A percentile compares a stretch with the other conserved stretches of the same genome.
Conservation (phyloP, 2,888 invertebrate genomes). For the Dryomyza anilis region DNA sequence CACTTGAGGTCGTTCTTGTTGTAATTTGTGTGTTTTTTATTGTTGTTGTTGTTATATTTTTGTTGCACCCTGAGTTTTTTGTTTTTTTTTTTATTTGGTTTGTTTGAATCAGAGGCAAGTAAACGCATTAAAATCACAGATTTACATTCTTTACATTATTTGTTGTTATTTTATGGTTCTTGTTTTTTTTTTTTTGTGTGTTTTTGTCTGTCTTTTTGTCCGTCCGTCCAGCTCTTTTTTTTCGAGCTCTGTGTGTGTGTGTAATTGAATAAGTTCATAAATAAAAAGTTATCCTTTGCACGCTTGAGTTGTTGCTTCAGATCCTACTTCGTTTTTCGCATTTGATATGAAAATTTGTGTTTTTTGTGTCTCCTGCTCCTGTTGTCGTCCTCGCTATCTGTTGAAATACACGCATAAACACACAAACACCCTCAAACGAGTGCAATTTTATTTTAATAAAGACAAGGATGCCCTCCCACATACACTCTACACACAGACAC, state of each 20-base stretch:
- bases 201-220: no score
- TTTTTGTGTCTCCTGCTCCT: not conserved
- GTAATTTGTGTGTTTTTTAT: not conserved
- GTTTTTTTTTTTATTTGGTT: not conserved
- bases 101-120: slow-evolving; percentile 11
- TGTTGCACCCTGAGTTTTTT: no score
- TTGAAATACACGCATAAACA: not conserved
- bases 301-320: slow-evolving; percentile 9
- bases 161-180: not conserved
- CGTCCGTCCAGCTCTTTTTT: no score
- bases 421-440: not conserved
- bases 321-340: not conserved
- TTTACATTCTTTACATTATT: slow-evolving; percentile 6
- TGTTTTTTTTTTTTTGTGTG: not conserved
- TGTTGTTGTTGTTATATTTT: not conserved
- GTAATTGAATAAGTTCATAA: slow-evolving; percentile 28
- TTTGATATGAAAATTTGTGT: not conserved
- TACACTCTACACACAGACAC: not conserved
- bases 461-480: not conserved
- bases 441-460: slow-evolving; percentile 19
- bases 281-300: slow-evolving; percentile 21
- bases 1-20: slow-evolving; percentile 13
- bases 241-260: not conserved
- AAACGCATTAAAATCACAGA: slow-evolving; percentile 17
- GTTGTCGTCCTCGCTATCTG: not conserved